Base-by-base conservation (phyloP, 2,888 invertebrate species). In the Diadegma fenestrale region DNA sequence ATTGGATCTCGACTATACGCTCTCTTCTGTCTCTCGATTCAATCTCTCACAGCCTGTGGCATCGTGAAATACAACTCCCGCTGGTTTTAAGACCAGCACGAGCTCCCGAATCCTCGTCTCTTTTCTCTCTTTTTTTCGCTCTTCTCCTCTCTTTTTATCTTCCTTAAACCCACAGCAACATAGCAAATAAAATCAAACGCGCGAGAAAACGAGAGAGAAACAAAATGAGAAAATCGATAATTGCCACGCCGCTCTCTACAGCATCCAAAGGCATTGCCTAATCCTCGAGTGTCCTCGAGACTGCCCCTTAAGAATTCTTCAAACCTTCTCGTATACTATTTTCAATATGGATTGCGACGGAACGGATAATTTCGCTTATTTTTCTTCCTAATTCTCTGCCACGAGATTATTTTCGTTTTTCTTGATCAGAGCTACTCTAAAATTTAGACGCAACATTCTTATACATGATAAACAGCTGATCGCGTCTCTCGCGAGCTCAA, bases 191-290 rank as follows among this genome's bases (percentile, higher is more conserved):
- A 64, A 81, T 80, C 80, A 73, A 86, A 83, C 73, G 68, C 61
- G 81, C 51, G 80, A 71, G 73, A 80, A 43, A 68, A 22, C 63
- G 58, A 51, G 73, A 58, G 77, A 54, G 76, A 76, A 66, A 37
- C 48, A 54, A 82, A 82, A 87, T 71, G 85, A 81, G 84, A 77
- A 63, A 72, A 85, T 85, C 85, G 85, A 82, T 82, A 85, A 85
- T 85, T 82, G 82, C 85, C 37, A 45, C 51, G 79, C 78, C 51
- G 79, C 78, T 54, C 43, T 17, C 37, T 22, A 48, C 76, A 73
- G 66, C 43, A 54, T 63, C 37, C 69, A 22, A 58, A 58, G 61
- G 45, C 10, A 30, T 85, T 85, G 82, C 82, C 79, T 66, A 85
- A 85, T 82, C 71, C 71, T 37, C 41, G 82, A 68, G 80, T 80